Base-by-base conservation (phyloP, 2,888 invertebrate species). In the Erebia palarica region DNA sequence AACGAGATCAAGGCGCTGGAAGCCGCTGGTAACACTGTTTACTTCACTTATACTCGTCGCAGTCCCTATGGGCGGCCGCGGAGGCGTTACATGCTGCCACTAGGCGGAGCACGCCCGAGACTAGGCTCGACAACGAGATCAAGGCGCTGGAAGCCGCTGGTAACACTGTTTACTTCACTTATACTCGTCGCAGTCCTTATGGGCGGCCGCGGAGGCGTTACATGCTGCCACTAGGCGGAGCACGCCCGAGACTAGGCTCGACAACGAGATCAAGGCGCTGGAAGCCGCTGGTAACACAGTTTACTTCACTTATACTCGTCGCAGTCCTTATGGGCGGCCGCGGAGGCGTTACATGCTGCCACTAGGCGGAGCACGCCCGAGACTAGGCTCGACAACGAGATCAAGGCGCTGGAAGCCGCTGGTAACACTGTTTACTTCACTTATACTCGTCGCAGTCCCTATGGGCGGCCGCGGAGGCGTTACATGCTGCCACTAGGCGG, bases 241-340 rank as follows among this genome's bases (percentile, higher is more conserved):
- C n/a, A 11, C 94, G 0, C 89, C 77, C 0, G 74, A 78, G 88
- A 94, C 80, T 91, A 95, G 81, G 86, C 95, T 86, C 88, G 95
- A 84, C 94, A 96, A 94, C 70, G 97, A 97, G 91, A 94, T 98
- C 69, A 94, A 92, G 59, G 96, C 97, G 7, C 94, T 98, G 53
- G 94, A 94, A 81, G 95, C 95, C 82, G 96, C 97, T 58, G 57
- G 57, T 58, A 58, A 58, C 14, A 18, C 11, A 10, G 5, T 4
- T 49, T n/a, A 53, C 7, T 16, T 16, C 53, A 53, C 21, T 21
- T 3, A 3, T 21, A 1, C 3, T 2, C 1, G 21, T 96, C 98
- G 0, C 98, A 98, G 87, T 95, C 97, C 44, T 94, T 99, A 77
- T 99, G 99, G 99, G 96, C 98, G 76, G 98, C 99, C 1, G 98